Evolutionary conservation across 35 echinoderm and acorn worm species (phyloP).

Genomic region (Eucidaris tribuloides): DNA sequence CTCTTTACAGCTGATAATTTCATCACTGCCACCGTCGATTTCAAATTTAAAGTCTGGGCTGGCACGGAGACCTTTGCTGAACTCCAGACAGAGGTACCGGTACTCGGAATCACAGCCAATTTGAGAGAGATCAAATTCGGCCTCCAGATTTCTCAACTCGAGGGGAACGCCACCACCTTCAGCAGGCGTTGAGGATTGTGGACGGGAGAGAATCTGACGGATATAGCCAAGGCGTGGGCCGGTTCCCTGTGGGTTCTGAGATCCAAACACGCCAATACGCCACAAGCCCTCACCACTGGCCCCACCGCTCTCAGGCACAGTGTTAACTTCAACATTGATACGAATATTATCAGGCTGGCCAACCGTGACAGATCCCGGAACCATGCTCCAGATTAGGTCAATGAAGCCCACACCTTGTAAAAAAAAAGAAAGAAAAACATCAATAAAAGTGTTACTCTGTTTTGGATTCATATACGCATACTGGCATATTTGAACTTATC

Average conservation of each 20-base stretch:
- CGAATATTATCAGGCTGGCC: constrained; percentile 34
- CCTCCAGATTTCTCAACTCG: neutral
- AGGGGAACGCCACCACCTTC: constrained; percentile 10
- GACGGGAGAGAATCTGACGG: constrained; percentile 50
- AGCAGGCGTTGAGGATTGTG: constrained; percentile 9
- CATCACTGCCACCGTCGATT: constrained; percentile 27
- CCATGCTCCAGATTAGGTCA: constrained; percentile 65
- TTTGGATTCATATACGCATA: neutral
- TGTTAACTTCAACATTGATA: constrained; percentile 41
- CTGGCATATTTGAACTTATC: too few species aligned
- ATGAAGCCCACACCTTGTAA: constrained; percentile 50
- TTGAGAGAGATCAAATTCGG: constrained; percentile 56
- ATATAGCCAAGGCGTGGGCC: constrained; percentile 18
- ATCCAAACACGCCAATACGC: constrained; percentile 54
- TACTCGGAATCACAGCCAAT: constrained; percentile 72
- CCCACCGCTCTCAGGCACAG: neutral
- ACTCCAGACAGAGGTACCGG: constrained; percentile 68
- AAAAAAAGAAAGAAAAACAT: neutral
- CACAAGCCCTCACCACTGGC: constrained; percentile 54
- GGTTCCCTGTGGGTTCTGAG: constrained; percentile 19
- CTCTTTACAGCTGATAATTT: constrained; percentile 45
- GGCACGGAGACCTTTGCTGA: constrained; percentile 59
- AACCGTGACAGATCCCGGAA: constrained; percentile 31
- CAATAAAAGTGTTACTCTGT: neutral
- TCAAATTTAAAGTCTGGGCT: constrained; percentile 74